Evolutionary conservation across 2,113 vertebrate genomes (phyloP).

Genomic region (Piprites chloris): DNA sequence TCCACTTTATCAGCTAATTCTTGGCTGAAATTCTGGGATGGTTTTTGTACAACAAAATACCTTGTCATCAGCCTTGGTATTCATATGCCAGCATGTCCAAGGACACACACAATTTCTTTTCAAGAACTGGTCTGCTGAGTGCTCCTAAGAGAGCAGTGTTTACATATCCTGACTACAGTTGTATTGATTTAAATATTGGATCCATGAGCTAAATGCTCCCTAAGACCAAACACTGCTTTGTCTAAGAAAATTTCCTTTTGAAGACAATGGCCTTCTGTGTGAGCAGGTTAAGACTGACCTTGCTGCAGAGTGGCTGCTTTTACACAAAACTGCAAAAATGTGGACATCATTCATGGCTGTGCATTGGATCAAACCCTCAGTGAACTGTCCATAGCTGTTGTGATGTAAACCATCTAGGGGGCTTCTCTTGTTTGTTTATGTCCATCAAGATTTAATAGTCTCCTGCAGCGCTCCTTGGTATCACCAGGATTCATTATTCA

Average conservation of each 20-base stretch:
- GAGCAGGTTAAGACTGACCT: neutral
- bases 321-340: neutral
- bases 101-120: neutral
- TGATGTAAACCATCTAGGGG: neutral
- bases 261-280: neutral
- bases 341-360: neutral
- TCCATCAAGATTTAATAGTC: neutral
- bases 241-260: neutral
- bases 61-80: neutral
- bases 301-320: neutral
- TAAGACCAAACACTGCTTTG: neutral
- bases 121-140: neutral
- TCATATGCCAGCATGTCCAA: neutral
- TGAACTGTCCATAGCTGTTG: neutral
- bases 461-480: neutral
- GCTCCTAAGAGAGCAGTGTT: neutral
- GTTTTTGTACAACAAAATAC: neutral
- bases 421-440: neutral
- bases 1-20: neutral
- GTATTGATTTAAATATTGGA: neutral
- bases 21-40: neutral
- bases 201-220: neutral
- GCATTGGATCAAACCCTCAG: neutral
- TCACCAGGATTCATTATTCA: neutral
- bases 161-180: rapidly evolving